Conservation (phyloP, 2,888 invertebrate genomes). For the Tethea ocularis region DNA sequence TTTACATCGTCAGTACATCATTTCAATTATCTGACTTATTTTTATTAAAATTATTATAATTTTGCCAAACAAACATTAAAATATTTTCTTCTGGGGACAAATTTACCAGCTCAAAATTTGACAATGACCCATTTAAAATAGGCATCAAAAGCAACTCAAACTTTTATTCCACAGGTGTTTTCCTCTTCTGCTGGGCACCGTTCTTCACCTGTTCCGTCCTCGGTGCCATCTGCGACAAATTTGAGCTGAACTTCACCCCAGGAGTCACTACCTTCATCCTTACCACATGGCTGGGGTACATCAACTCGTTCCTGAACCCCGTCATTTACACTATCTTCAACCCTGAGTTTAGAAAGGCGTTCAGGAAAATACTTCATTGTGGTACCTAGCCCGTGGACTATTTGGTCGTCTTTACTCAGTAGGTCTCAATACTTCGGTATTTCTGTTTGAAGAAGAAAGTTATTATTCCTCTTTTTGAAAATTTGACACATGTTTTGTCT, state of each 20-base stretch:
- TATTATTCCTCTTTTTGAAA: neutral
- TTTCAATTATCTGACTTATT: too few species aligned
- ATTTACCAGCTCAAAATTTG: too few species aligned
- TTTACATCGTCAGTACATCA: too few species aligned
- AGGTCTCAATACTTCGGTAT: slow-evolving; percentile 38
- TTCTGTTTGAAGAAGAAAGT: slow-evolving; percentile 13
- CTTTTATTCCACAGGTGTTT: slow-evolving; percentile 91
- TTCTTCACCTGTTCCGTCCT: slow-evolving; percentile 99
- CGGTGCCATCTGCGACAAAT: slow-evolving; percentile 97
- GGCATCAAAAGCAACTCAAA: too few species aligned
- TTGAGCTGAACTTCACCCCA: slow-evolving; percentile 90
- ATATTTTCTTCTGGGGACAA: too few species aligned
- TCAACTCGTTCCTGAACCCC: slow-evolving; percentile 97
- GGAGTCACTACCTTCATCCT: slow-evolving; percentile 95
- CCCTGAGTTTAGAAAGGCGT: slow-evolving; percentile 99
- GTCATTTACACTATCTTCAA: slow-evolving; percentile 98
- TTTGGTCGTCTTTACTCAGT: slow-evolving; percentile 74
- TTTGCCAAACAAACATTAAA: too few species aligned
- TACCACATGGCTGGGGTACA: slow-evolving; percentile 99
- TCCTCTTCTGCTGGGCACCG: slow-evolving; percentile 99
- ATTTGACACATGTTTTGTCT: neutral
- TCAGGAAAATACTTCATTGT: slow-evolving; percentile 94
- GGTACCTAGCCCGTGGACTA: slow-evolving; percentile 81
- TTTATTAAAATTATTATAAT: too few species aligned
- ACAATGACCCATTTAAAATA: too few species aligned